These are phyloP conservation scores for Nestor notabilis DNA, from an alignment of 2,113 vertebrate species.

Conservation along the genomic window DNA sequence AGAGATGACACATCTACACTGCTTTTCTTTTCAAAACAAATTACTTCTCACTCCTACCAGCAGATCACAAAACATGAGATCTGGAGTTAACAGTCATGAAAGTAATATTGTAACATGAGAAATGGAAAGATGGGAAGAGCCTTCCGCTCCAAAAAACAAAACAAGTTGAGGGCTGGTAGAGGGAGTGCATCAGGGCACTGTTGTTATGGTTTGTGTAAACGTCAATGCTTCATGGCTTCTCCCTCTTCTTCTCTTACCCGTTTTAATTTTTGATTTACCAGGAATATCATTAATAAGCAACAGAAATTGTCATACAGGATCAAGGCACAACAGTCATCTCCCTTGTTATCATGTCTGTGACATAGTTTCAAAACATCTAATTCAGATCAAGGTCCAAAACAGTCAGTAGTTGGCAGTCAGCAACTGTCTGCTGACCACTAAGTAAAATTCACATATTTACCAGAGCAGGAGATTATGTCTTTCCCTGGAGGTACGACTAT, in stretches of 20 bases:
- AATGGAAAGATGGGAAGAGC: background rate
- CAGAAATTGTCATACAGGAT: background rate
- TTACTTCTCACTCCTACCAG: background rate
- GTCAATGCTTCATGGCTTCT: background rate
- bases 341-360: background rate
- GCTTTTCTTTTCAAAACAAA: background rate
- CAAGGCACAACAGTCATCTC: background rate
- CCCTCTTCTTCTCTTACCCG: background rate
- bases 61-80: background rate
- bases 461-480: background rate
- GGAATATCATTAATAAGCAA: background rate
- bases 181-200: background rate
- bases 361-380: background rate
- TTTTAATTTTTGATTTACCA: background rate
- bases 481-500: background rate
- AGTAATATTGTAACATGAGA: background rate
- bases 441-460: background rate
- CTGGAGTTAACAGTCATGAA: background rate
- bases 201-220: background rate
- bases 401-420: background rate
- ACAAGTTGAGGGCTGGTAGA: background rate
- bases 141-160: background rate
- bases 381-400: background rate
- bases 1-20: background rate
- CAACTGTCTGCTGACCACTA: background rate